These are phyloP conservation scores for Pheosia gnoma DNA, from an alignment of 2,888 invertebrate species.

Conservation along the genomic window DNA sequence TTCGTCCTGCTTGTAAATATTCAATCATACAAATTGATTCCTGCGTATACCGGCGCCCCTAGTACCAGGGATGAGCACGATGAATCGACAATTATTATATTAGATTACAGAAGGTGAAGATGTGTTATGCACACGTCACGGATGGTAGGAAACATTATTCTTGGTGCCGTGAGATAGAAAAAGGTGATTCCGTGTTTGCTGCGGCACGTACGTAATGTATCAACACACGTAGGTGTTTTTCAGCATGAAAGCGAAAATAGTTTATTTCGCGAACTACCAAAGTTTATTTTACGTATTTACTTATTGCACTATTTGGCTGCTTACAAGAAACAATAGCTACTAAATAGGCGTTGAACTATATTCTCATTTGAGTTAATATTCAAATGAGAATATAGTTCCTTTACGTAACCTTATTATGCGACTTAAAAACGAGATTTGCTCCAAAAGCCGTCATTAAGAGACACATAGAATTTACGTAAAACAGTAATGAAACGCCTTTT, in stretches of 20 bases:
- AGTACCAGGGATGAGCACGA: neutral
- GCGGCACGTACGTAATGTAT: neutral
- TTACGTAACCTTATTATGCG: too few relatives aligned
- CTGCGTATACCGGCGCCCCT: neutral
- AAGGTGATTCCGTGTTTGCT: neutral
- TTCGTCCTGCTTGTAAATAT: neutral
- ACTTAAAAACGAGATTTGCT: neutral
- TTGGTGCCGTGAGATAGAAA: neutral
- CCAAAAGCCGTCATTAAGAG: slow-evolving; percentile 19
- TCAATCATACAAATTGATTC: neutral
- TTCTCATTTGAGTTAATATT: too few relatives aligned
- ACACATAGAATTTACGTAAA: slow-evolving; percentile 23
- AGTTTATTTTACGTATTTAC: too few relatives aligned
- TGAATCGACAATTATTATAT: slow-evolving; percentile 2
- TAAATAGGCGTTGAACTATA: neutral
- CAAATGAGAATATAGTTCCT: too few relatives aligned
- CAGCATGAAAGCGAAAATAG: neutral
- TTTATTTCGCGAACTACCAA: neutral
- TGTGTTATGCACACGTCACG: neutral
- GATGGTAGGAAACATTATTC: neutral
- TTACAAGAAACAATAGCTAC: too few relatives aligned
- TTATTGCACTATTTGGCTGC: too few relatives aligned
- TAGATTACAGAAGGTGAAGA: neutral
- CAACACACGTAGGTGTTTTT: neutral
- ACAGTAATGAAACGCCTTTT: slow-evolving; percentile 22